A percentile compares a stretch with the other conserved stretches of the same genome.
phyloP scores from a whole-genome alignment of 1,140 invertebrate genomes.

The Atopsyche davidsoni region DNA sequence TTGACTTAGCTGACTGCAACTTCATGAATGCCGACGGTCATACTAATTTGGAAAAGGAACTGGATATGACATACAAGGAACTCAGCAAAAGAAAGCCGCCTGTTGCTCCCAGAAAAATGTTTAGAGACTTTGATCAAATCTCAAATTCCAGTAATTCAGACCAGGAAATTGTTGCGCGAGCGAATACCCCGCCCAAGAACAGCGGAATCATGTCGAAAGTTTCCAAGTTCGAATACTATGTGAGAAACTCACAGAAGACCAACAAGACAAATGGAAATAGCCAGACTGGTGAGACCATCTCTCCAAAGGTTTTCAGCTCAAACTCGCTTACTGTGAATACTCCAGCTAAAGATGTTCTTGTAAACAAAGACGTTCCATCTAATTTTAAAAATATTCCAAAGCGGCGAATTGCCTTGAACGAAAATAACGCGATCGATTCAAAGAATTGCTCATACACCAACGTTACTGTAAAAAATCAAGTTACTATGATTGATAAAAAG shows the following conservation, averaged over 20 bases:
- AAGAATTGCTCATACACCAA: constrained; percentile 43
- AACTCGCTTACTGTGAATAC: constrained; percentile 72
- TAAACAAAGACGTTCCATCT: constrained; percentile 48
- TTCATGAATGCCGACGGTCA: constrained; percentile 21
- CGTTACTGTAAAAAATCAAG: constrained; percentile 39
- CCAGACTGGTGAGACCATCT: constrained; percentile 47
- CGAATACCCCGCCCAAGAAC: constrained; percentile 34
- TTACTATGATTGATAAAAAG: neutral
- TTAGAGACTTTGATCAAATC: constrained; percentile 37
- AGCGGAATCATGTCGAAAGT: constrained; percentile 54
- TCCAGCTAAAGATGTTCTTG: constrained; percentile 71
- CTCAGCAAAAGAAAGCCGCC: constrained; percentile 44
- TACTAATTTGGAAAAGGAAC: constrained; percentile 40
- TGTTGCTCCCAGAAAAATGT: constrained; percentile 40
- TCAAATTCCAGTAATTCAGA: constrained; percentile 28
- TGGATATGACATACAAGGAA: constrained; percentile 44
- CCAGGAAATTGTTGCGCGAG: constrained; percentile 16
- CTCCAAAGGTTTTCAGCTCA: constrained; percentile 70
- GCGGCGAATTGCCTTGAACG: constrained; percentile 38
- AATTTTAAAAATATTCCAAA: constrained; percentile 47
- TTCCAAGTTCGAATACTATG: constrained; percentile 56
- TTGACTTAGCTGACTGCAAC: too few species aligned
- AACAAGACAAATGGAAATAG: constrained; percentile 37
- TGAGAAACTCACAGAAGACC: constrained; percentile 48
- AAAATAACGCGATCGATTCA: constrained; percentile 39